phyloP scores from a whole-genome alignment of 2,888 invertebrate genomes.

The Tetrapedia diversipes region DNA sequence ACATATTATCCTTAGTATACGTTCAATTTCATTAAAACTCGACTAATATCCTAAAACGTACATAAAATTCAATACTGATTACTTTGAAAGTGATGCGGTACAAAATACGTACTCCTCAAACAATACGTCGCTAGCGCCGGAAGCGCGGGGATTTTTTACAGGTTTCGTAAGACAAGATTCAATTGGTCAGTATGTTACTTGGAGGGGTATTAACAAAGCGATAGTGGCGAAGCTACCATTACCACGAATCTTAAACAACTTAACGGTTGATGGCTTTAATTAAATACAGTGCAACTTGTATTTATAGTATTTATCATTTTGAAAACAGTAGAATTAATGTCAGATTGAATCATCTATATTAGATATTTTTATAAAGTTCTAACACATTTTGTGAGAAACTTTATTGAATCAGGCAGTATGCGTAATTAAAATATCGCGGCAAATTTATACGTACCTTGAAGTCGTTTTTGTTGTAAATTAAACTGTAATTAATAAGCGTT shows the following conservation, averaged over 20 bases:
- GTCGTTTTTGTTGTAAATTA: background rate
- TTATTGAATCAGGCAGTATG: constrained; percentile 34
- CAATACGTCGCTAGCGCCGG: constrained; percentile 65
- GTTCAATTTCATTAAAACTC: constrained; percentile 16
- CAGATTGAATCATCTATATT: background rate
- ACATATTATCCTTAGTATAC: background rate
- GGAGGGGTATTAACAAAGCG: constrained; percentile 53
- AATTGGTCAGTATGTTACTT: constrained; percentile 61
- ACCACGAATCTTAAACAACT: constrained; percentile 28
- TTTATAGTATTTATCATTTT: background rate
- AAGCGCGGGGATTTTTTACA: constrained; percentile 69
- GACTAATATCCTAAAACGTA: constrained; percentile 23
- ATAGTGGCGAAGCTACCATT: constrained; percentile 44
- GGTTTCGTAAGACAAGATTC: constrained; percentile 44
- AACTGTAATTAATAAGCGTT: background rate
- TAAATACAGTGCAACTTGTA: background rate
- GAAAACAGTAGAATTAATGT: background rate
- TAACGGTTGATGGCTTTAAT: constrained; percentile 34
- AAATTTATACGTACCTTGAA: constrained; percentile 25
- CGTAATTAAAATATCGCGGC: constrained; percentile 24
- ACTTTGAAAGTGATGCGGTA: constrained; percentile 29
- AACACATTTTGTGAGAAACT: constrained; percentile 8
- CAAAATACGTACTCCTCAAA: constrained; percentile 58
- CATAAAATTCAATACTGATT: constrained; percentile 7
- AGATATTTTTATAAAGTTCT: background rate